Evolutionary conservation across 1,140 invertebrate species (phyloP).

Genomic region (Lepidotrigona ventralis): DNA sequence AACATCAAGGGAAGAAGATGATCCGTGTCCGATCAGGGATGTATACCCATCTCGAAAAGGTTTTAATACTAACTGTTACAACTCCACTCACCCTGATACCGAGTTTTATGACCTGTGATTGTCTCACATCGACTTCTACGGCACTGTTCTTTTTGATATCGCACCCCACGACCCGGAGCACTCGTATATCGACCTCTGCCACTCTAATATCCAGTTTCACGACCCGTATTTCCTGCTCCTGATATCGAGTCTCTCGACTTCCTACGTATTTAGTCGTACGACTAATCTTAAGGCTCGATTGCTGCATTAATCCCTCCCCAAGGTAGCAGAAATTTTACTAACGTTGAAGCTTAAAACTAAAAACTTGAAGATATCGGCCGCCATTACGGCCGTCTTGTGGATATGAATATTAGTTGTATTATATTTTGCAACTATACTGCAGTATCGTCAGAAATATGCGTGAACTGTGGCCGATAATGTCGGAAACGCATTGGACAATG

Average conservation of each 20-base stretch:
- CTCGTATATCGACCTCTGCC: not conserved
- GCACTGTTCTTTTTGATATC: not conserved
- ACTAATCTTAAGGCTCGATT: not conserved
- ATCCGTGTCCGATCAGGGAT: not conserved
- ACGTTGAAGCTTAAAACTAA: not conserved
- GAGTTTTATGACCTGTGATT: not conserved
- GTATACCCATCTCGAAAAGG: not conserved
- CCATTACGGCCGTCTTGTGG: not conserved
- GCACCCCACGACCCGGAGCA: not conserved
- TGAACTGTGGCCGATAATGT: too few relatives aligned
- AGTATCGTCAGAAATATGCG: too few relatives aligned
- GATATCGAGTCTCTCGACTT: not conserved
- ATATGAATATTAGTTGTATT: too few relatives aligned
- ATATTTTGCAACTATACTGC: too few relatives aligned
- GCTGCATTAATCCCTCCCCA: not conserved
- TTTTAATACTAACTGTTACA: not conserved
- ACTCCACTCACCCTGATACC: not conserved
- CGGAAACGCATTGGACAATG: not conserved
- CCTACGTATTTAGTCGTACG: not conserved
- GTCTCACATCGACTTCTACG: not conserved
- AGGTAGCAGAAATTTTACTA: not conserved
- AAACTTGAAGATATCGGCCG: not conserved
- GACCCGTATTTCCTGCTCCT: too few relatives aligned
- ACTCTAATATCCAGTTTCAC: constrained; percentile 10
- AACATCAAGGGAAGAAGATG: not conserved